Evolutionary conservation across 1,140 invertebrate genomes (phyloP).

Genomic region (Ceratosolen solmsi): DNA sequence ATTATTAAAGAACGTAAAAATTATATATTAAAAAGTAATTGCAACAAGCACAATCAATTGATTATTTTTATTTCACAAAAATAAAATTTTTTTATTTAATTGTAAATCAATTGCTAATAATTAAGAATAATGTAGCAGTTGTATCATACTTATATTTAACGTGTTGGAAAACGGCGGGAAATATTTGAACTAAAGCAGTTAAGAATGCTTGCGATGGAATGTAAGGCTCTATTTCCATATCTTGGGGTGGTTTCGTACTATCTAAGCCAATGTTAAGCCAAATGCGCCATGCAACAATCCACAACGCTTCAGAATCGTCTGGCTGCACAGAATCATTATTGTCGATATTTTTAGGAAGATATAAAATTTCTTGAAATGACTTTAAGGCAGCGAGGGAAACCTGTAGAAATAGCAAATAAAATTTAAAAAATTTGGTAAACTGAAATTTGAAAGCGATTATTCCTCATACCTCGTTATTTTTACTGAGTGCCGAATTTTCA

Average conservation of each 20-base stretch:
- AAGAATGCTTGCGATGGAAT: slow-evolving; percentile 93
- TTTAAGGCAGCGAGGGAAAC: slow-evolving; percentile 95
- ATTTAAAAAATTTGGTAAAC: background rate
- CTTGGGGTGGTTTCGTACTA: slow-evolving; percentile 80
- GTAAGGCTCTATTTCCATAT: slow-evolving; percentile 79
- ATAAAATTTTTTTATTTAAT: slow-evolving; percentile 61
- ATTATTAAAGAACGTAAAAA: too few species aligned
- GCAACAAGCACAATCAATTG: background rate
- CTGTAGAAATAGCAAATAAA: slow-evolving; percentile 62
- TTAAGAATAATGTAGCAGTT: too few species aligned
- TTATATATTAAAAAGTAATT: too few species aligned
- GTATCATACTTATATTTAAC: slow-evolving; percentile 88
- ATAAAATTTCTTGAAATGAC: slow-evolving; percentile 95
- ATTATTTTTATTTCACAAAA: background rate
- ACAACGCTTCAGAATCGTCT: slow-evolving; percentile 78
- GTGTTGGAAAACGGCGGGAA: slow-evolving; percentile 93
- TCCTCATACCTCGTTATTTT: slow-evolving; percentile 87
- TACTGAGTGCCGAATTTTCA: slow-evolving; percentile 90
- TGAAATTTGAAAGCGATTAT: background rate
- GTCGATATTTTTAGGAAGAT: slow-evolving; percentile 74
- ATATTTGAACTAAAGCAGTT: slow-evolving; percentile 93
- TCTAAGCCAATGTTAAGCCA: slow-evolving; percentile 90
- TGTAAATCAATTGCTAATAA: too few species aligned
- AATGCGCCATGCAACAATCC: slow-evolving; percentile 87
- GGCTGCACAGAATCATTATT: slow-evolving; percentile 64